These are phyloP conservation scores for Phalacrocorax pelagicus DNA, from an alignment of 2,113 vertebrate genomes.

Conservation along the genomic window DNA sequence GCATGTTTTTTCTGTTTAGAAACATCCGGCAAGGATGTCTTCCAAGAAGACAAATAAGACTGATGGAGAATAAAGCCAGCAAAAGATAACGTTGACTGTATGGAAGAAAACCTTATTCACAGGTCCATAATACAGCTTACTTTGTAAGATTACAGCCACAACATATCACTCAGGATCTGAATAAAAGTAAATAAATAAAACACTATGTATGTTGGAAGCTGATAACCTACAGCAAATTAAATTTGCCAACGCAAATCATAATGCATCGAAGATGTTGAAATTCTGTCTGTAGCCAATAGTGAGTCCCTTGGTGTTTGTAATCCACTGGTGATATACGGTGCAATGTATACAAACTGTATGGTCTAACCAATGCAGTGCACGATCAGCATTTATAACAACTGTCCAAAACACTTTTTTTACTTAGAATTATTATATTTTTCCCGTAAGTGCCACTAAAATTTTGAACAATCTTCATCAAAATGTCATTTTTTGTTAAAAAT, in stretches of 20 bases:
- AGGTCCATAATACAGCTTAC: neutral
- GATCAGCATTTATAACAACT: rapidly evolving
- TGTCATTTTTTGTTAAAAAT: neutral
- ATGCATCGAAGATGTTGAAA: rapidly evolving
- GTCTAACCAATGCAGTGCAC: rapidly evolving
- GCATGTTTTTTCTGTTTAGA: neutral
- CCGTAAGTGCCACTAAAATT: neutral
- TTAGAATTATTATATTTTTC: neutral
- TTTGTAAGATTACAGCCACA: neutral
- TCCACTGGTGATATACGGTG: rapidly evolving
- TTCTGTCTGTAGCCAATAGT: rapidly evolving
- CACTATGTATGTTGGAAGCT: neutral
- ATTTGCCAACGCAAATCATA: rapidly evolving
- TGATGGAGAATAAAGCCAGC: neutral
- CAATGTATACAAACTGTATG: rapidly evolving
- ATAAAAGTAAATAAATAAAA: neutral
- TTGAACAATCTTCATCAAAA: neutral
- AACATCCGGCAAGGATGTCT: neutral
- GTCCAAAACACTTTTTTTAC: rapidly evolving
- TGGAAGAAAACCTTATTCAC: neutral
- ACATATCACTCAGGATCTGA: neutral
- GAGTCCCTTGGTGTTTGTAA: rapidly evolving
- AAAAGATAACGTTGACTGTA: neutral
- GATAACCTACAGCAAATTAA: neutral
- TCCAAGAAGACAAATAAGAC: neutral